Base-by-base conservation (phyloP, 2,888 invertebrate species). In the Tetragonula carbonaria region DNA sequence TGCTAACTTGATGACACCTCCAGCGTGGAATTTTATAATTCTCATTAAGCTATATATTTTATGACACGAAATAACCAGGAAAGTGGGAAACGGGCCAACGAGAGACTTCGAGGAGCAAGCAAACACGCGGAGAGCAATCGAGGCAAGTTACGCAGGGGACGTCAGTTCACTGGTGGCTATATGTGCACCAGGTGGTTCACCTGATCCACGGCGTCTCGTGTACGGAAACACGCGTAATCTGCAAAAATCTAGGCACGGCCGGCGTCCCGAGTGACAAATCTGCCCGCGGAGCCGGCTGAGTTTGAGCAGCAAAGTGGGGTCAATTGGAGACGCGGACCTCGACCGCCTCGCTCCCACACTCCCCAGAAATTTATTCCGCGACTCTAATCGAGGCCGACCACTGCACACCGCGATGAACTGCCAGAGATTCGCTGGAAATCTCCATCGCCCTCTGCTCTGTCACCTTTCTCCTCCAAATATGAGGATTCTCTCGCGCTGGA, bases 231-330 rank as follows among this genome's bases (percentile, higher is more conserved):
- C 16, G 78, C 80, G 90, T 82, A 90, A 90, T 88, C 87, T 79
- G 87, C 77, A 84, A 87, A 88, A 91, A 91, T 91, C 89, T 89
- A 87, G 78, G 82, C 82, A 83, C 78, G 84, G 83, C 73, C 86
- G 75, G 78, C 72, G 84, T 68, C 76, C 80, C 73, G 72, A 72
- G 84, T 90, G 90, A 62, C 62, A 90, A 90, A 90, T 90, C 90
- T 90, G 90, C 90, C 82, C 87, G 88, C 82, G 80, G 80, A 87
- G 87, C 84, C 84, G 84, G 81, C 76, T 80, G 90, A 87, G 88
- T 90, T 90, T 90, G 84, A 45, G 81, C 86, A 71, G 87, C 91
- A 91, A 93, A 93, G 93, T 93, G 93, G 90, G 93, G 93, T 93
- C 93, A 93, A 93, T 93, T 93, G 91, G 88, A 87, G 89, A 90